Base-by-base conservation (phyloP, 2,113 vertebrate species). In the Camelus dromedarius region DNA sequence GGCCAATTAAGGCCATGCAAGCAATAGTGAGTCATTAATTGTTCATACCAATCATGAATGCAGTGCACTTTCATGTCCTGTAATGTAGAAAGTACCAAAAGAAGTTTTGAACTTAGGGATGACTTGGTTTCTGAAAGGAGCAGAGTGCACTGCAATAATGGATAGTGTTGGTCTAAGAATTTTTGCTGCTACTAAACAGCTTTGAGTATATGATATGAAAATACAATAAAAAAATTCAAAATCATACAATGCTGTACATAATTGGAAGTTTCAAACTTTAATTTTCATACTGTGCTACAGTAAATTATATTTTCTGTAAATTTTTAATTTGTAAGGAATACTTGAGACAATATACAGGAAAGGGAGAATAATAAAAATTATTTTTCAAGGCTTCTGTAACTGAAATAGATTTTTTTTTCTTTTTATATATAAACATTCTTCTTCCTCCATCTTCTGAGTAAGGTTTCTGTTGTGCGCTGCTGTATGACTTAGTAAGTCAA, bases 291-390 rank as follows among this genome's bases (percentile, higher is more conserved):
- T 60, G n/a, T 85, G 19, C 1, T 94, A 16, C 10, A 94, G 1
- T 50, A 84, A 89, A 67, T 85, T 46, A 50, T 64, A 72, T 72
- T 83, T 84, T 84, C 46, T n/a, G 2, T 70, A 12, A 60, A 38
- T 54, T 67, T 91, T 77, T 75, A 58, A 94, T 91, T 32, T 16
- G 26, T 83, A 62, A 64, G 46, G 32, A 85, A 52, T 81, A 85
- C 64, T n/a, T 81, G 62, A 97, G 2, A 22, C 30, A 60, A 76
- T 77, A 24, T 66, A 73, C 95, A 76, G 35, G 75, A 72, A 95
- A 93, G 58, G 19, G 42, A 94, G n/a, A 88, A 95, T 22, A 90
- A 76, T 81, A 91, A 92, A 85, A 70, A 22, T 67, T 56, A 52
- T 9, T 5, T 94, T 24, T 19, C 35, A 38, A 95, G 3, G 1